Conservation (phyloP, 2,113 vertebrate genomes). For the Xenopus tropicalis region DNA sequence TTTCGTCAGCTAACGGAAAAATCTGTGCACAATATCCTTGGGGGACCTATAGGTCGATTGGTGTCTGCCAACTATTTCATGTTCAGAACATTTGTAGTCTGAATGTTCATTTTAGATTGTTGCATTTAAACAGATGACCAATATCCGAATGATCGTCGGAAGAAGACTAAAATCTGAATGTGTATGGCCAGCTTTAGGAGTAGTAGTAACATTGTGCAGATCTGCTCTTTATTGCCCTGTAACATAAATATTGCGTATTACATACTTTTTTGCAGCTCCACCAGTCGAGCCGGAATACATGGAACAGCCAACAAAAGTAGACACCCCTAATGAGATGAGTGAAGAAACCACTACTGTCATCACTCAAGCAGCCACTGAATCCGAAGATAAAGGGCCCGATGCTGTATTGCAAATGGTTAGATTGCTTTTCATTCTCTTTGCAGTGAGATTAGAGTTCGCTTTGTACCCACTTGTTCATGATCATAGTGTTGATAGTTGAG, state of each 20-base stretch:
- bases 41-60: too few species aligned
- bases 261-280: slow-evolving; percentile 66
- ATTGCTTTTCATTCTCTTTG: slow-evolving; percentile 20
- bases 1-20: too few species aligned
- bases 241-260: neutral
- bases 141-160: too few species aligned
- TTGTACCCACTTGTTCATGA: neutral
- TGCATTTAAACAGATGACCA: too few species aligned
- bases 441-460: neutral
- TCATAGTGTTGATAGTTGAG: neutral
- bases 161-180: too few species aligned
- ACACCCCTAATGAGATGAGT: slow-evolving; percentile 84
- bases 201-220: too few species aligned
- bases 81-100: too few species aligned
- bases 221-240: too few species aligned
- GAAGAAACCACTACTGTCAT: slow-evolving; percentile 89
- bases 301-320: slow-evolving; percentile 88
- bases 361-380: slow-evolving; percentile 80
- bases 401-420: slow-evolving; percentile 84
- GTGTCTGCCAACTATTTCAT: too few species aligned
- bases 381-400: slow-evolving; percentile 83
- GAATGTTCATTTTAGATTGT: too few species aligned
- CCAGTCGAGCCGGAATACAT: slow-evolving; percentile 90
- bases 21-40: too few species aligned
- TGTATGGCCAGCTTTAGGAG: too few species aligned